Percentiles rank a stretch among this genome's conserved stretches.
These are phyloP conservation scores for Sebastes glaucus DNA, from an alignment of 2,797 vertebrate genomes.

Conservation along the genomic window DNA sequence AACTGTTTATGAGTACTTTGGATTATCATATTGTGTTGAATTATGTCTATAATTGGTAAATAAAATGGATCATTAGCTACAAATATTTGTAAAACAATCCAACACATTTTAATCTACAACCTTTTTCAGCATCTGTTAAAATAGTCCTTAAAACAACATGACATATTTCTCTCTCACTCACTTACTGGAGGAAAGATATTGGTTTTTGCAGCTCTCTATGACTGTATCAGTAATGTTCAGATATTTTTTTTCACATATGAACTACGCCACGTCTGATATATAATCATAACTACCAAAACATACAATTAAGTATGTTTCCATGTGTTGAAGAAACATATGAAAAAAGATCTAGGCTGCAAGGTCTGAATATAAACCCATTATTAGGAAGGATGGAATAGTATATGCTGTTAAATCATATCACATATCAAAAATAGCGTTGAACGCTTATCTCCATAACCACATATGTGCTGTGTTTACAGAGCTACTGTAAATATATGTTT, in stretches of 20 bases:
- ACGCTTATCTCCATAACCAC: conserved; percentile 5
- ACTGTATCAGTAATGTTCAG: background rate
- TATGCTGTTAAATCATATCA: conserved; percentile 17
- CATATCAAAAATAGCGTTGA: conserved; percentile 17
- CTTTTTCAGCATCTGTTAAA: background rate
- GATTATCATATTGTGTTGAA: background rate
- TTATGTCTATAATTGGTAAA: background rate
- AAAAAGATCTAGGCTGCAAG: fast-evolving
- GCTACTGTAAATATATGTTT: conserved; percentile 38
- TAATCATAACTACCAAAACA: background rate
- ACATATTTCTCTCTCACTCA: background rate
- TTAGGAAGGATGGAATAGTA: background rate
- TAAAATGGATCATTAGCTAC: background rate
- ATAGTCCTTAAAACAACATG: background rate
- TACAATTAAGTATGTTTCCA: background rate
- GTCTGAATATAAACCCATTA: background rate
- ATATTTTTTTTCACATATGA: background rate
- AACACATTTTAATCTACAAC: background rate
- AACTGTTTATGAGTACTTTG: background rate
- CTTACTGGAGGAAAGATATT: background rate
- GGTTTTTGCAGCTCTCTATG: background rate
- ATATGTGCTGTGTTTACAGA: conserved; percentile 26
- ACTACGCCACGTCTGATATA: background rate
- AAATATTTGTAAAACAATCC: background rate
- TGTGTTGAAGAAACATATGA: background rate